These are phyloP conservation scores for Enteromius argenteus DNA, from an alignment of 2,797 vertebrate genomes.

Conservation along the genomic window DNA sequence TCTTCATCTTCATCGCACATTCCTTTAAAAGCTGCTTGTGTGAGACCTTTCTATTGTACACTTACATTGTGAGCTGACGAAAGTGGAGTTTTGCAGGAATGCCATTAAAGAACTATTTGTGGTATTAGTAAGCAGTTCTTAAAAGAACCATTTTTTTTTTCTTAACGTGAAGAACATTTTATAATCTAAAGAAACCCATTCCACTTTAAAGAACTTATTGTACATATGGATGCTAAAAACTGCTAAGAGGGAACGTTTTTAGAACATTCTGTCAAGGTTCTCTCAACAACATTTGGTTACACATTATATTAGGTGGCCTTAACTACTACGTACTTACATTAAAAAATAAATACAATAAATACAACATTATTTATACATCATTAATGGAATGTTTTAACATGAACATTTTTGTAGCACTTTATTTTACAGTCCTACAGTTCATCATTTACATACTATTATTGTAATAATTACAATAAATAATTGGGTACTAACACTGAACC, in stretches of 20 bases:
- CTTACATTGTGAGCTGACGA: neutral
- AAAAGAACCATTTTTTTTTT: neutral
- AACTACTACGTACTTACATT: no score
- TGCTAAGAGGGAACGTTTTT: neutral
- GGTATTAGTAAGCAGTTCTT: neutral
- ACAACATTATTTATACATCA: no score
- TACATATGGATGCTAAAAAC: neutral
- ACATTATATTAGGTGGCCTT: no score
- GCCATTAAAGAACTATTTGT: neutral
- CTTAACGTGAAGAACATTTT: neutral
- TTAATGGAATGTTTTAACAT: no score
- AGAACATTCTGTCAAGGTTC: neutral
- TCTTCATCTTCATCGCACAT: constrained; percentile 10
- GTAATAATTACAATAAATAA: no score
- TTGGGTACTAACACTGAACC: no score
- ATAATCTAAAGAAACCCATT: neutral
- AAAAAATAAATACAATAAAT: no score
- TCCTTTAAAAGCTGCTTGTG: neutral
- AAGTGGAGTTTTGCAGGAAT: neutral
- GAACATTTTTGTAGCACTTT: no score
- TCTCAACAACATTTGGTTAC: neutral
- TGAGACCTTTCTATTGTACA: neutral
- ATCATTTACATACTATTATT: no score
- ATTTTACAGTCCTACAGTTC: no score
- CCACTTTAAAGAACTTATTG: neutral